These are phyloP conservation scores for Myiothlypis chrysogaster DNA, from an alignment of 2,797 vertebrate genomes.

Conservation along the genomic window DNA sequence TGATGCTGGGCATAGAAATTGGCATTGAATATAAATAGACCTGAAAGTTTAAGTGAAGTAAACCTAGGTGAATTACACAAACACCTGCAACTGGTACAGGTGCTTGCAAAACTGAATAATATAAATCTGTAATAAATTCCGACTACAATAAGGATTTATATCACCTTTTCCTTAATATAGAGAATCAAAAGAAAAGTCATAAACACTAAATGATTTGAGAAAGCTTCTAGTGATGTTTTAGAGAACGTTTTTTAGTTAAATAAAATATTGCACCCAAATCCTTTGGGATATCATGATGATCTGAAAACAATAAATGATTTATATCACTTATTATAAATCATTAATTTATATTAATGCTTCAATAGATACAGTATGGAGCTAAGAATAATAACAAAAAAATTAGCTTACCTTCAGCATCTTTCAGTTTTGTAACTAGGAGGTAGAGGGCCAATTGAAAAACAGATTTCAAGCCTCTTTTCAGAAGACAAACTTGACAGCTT, in stretches of 20 bases:
- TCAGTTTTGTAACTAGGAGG: neutral
- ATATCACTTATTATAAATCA: too few species aligned
- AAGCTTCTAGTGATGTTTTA: neutral
- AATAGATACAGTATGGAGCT: neutral
- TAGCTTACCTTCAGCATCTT: neutral
- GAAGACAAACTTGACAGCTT: neutral
- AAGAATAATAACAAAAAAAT: neutral
- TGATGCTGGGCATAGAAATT: neutral
- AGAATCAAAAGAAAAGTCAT: neutral
- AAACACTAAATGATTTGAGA: neutral
- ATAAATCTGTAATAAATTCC: neutral
- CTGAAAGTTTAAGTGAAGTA: neutral
- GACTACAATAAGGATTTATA: neutral
- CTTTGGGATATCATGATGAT: neutral
- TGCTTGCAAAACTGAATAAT: neutral
- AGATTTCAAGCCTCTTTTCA: neutral
- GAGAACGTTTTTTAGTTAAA: neutral
- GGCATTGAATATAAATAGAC: neutral
- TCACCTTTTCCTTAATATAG: neutral
- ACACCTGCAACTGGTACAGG: neutral
- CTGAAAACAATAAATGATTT: slow-evolving; percentile 8
- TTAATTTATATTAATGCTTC: neutral
- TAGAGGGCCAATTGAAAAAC: neutral
- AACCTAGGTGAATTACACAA: neutral
- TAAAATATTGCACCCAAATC: neutral